These are phyloP conservation scores for Ciconia maguari DNA, from an alignment of 2,113 vertebrate genomes.

Conservation along the genomic window DNA sequence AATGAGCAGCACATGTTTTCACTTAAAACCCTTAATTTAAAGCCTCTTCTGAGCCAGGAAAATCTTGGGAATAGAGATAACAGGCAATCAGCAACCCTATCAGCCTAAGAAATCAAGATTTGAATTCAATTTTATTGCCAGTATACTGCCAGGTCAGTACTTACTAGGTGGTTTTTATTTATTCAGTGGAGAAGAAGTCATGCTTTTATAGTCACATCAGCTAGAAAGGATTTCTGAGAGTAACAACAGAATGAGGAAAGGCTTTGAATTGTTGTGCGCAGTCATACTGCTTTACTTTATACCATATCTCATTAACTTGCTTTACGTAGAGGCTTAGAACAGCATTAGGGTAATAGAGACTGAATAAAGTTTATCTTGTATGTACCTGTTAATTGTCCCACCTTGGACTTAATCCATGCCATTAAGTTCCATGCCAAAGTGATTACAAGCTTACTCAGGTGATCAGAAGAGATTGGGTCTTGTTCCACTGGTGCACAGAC, in stretches of 20 bases:
- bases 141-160: neutral
- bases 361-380: neutral
- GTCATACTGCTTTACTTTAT: neutral
- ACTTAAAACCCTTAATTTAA: slow-evolving; percentile 35
- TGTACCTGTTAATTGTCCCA: neutral
- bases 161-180: neutral
- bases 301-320: neutral
- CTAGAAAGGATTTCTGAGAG: neutral
- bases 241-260: neutral
- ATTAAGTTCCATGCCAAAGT: neutral
- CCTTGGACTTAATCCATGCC: neutral
- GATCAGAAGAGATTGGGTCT: neutral
- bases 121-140: neutral
- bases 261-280: neutral
- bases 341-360: neutral
- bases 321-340: neutral
- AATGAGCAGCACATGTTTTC: slow-evolving; percentile 30
- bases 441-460: neutral
- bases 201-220: neutral
- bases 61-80: neutral
- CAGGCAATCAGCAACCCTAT: neutral
- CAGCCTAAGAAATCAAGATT: neutral
- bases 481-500: neutral
- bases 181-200: neutral
- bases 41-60: neutral